Conservation (phyloP, 2,888 invertebrate species). For the Trichogramma dendrolimi region DNA sequence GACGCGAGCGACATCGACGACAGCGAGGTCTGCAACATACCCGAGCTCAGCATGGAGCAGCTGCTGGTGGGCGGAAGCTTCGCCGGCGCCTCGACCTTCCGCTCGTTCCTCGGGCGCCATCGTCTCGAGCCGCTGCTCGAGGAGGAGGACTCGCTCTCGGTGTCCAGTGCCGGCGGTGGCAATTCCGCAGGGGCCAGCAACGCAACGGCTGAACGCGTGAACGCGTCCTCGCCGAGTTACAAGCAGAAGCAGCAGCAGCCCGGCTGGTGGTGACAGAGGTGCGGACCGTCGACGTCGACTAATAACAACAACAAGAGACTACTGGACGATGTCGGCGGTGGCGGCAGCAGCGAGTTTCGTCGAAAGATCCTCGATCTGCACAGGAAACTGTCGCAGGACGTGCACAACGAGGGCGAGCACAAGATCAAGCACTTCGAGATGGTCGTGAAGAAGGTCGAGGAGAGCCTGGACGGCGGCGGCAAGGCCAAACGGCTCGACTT, state of each 20-base stretch:
- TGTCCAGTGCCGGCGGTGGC: constrained; percentile 11
- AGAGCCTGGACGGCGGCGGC: constrained; percentile 33
- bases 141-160: constrained; percentile 65
- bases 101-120: constrained; percentile 59
- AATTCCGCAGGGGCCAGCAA: not conserved
- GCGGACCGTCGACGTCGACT: constrained; percentile 39
- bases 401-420: constrained; percentile 27
- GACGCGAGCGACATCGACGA: constrained; percentile 16
- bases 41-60: constrained; percentile 49
- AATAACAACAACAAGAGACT: constrained; percentile 32
- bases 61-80: constrained; percentile 36
- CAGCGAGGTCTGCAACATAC: constrained; percentile 41
- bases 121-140: constrained; percentile 78
- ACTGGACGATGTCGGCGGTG: constrained; percentile 23
- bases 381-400: constrained; percentile 41
- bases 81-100: constrained; percentile 41
- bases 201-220: not conserved
- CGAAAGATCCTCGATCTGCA: constrained; percentile 48
- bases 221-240: not conserved
- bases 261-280: constrained; percentile 52
- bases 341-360: constrained; percentile 39
- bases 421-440: constrained; percentile 25
- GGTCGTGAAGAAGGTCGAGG: constrained; percentile 37
- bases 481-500: constrained; percentile 31
- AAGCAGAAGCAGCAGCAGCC: constrained; percentile 45